Percentiles rank a stretch among this genome's conserved stretches.
phyloP scores from a whole-genome alignment of 1,140 invertebrate species.

The Procambarus clarkii region DNA sequence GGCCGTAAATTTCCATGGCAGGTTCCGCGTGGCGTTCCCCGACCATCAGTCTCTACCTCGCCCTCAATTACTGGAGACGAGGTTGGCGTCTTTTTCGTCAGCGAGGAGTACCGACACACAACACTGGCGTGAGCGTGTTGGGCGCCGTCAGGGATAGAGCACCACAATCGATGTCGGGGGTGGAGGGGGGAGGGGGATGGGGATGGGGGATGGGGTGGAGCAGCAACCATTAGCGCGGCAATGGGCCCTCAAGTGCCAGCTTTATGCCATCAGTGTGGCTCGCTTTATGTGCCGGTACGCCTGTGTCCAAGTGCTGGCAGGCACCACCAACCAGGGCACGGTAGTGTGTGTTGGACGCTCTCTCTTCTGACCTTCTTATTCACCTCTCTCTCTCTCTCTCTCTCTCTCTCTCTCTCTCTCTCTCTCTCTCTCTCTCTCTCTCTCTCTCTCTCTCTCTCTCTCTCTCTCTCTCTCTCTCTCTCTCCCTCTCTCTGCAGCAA shows the following conservation, averaged over 20 bases:
- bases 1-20: not conserved
- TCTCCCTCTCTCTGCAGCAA: too few species aligned
- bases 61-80: not conserved
- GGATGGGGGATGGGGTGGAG: too few species aligned
- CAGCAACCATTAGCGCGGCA: not conserved
- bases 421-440: slow-evolving; percentile 23
- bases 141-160: not conserved
- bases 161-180: not conserved
- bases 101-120: not conserved
- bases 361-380: too few species aligned
- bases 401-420: too few species aligned
- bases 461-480: slow-evolving; percentile 33
- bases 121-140: too few species aligned
- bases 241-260: not conserved
- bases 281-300: not conserved
- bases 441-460: slow-evolving; percentile 7
- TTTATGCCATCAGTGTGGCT: not conserved
- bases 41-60: not conserved
- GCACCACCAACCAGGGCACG: too few species aligned
- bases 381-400: too few species aligned
- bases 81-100: not conserved
- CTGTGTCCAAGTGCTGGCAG: not conserved
- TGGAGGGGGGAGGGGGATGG: too few species aligned
- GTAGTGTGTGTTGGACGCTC: too few species aligned
- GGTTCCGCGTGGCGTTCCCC: not conserved